Percentiles rank a stretch among this genome's conserved stretches.
These are phyloP conservation scores for Odobenus rosmarus DNA, from an alignment of 2,113 vertebrate species.

Conservation along the genomic window DNA sequence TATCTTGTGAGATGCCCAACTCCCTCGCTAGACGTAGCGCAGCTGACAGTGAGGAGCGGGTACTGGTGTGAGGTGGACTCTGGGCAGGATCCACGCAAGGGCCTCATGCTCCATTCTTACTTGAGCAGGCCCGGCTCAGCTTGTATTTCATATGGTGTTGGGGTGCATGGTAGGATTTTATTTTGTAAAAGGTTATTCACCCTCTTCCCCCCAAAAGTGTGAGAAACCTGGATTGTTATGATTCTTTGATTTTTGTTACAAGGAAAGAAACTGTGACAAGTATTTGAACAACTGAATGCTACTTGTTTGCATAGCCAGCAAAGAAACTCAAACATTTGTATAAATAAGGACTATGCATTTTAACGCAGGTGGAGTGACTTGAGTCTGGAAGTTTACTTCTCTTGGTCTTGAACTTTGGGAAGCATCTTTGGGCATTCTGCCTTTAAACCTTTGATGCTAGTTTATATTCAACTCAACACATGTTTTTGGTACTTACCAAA, in stretches of 20 bases:
- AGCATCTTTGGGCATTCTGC: background rate
- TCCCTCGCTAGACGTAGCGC: background rate
- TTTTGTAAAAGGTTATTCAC: background rate
- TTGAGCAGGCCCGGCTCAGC: background rate
- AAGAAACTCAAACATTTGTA: background rate
- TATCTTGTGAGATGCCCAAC: background rate
- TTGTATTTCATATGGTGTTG: background rate
- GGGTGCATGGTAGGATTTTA: background rate
- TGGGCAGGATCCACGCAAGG: background rate
- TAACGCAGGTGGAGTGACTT: background rate
- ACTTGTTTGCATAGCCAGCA: background rate
- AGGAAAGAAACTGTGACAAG: background rate
- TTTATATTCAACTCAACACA: background rate
- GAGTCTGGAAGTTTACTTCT: background rate
- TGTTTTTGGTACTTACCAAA: background rate
- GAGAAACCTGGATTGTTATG: background rate
- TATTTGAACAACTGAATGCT: slow-evolving; percentile 24
- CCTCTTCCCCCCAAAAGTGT: background rate
- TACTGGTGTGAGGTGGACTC: background rate
- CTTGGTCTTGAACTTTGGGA: background rate
- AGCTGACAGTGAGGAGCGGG: background rate
- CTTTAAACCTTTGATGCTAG: background rate
- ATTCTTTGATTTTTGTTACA: background rate
- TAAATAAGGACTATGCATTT: background rate
- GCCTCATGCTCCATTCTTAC: background rate